Conservation (phyloP, 1,140 invertebrate species). For the Odontomachus brunneus region DNA sequence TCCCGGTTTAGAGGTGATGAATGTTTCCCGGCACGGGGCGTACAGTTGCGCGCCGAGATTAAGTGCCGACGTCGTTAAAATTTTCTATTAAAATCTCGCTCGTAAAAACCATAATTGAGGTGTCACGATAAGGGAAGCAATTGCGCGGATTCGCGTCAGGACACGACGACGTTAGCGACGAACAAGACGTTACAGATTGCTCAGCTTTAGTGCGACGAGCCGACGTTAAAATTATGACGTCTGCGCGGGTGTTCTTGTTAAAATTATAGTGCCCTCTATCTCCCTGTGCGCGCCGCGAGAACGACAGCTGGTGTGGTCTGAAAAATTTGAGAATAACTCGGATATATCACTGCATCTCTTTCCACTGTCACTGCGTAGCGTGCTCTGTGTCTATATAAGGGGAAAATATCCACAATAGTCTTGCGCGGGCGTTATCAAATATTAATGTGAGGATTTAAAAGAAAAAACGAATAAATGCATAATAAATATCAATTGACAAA, state of each 20-base stretch:
- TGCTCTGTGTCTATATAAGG: too few species aligned
- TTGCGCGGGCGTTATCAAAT: too few species aligned
- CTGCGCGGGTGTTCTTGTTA: not conserved
- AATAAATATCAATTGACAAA: too few species aligned
- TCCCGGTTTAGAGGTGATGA: constrained; percentile 62
- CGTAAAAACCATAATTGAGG: constrained; percentile 55
- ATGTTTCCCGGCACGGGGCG: constrained; percentile 58
- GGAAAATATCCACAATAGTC: too few species aligned
- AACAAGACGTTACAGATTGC: constrained; percentile 45
- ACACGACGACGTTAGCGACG: constrained; percentile 31
- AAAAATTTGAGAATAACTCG: not conserved
- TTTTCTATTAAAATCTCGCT: constrained; percentile 67
- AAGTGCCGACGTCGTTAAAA: constrained; percentile 56
- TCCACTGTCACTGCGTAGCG: not conserved
- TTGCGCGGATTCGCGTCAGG: constrained; percentile 53
- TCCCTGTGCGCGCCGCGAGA: too few species aligned
- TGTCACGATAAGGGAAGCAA: constrained; percentile 54
- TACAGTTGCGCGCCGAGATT: constrained; percentile 50
- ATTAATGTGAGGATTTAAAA: too few species aligned
- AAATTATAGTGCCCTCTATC: not conserved
- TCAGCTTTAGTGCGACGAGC: constrained; percentile 8
- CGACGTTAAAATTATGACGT: constrained; percentile 32
- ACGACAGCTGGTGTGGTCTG: too few species aligned
- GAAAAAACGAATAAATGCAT: too few species aligned
- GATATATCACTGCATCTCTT: not conserved